A percentile compares a stretch with the other conserved stretches of the same genome.
phyloP scores from a whole-genome alignment of 2,888 invertebrate species.

The Aphidius colemani region DNA sequence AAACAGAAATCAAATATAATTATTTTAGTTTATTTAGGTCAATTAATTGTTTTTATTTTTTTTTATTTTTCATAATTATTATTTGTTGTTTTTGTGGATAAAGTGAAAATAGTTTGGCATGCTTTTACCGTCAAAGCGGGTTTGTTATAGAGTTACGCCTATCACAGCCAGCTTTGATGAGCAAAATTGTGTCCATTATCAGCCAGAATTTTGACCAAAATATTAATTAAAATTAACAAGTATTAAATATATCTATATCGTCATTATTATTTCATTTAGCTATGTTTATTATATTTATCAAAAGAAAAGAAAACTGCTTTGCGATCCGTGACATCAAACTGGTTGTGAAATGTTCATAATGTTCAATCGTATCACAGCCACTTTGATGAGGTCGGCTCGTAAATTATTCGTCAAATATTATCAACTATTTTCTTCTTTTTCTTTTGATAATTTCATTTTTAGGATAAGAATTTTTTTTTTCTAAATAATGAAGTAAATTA shows the following conservation, averaged over 20 bases:
- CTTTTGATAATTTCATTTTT: no score
- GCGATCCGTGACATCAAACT: conserved; percentile 80
- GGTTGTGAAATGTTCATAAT: conserved; percentile 76
- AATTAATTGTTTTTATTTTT: conserved; percentile 25
- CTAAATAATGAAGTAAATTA: neutral
- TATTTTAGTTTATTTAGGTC: conserved; percentile 1
- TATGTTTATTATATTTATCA: conserved; percentile 1
- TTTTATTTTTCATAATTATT: conserved; percentile 21
- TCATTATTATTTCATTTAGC: no score
- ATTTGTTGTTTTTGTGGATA: neutral
- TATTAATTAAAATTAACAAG: neutral
- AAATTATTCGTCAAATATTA: conserved; percentile 48
- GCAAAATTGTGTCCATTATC: conserved; percentile 69
- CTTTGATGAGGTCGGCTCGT: conserved; percentile 88
- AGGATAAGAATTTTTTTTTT: neutral
- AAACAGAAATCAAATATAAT: neutral
- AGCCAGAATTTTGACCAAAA: conserved; percentile 31
- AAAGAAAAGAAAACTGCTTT: conserved; percentile 43
- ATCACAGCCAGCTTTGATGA: conserved; percentile 98
- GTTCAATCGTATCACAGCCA: conserved; percentile 91
- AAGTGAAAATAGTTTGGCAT: conserved; percentile 48
- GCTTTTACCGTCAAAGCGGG: conserved; percentile 79
- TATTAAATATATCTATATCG: neutral
- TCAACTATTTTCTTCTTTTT: no score
- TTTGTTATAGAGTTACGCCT: conserved; percentile 78